Conservation (phyloP, 2,888 invertebrate genomes). For the Synanthedon tipuliformis region DNA sequence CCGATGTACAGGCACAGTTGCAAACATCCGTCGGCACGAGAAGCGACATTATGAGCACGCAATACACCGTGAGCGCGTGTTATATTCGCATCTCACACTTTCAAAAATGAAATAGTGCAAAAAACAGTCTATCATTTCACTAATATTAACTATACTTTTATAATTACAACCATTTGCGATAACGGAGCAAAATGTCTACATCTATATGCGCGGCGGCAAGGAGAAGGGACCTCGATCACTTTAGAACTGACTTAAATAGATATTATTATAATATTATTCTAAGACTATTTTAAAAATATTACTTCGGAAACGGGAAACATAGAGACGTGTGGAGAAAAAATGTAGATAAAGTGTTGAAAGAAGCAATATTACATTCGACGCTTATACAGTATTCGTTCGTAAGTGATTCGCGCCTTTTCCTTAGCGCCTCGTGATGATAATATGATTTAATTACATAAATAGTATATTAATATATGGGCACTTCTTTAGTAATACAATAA, state of each 20-base stretch:
- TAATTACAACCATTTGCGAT: constrained; percentile 66
- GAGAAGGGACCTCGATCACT: background rate
- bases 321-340: too few species aligned
- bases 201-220: constrained; percentile 20
- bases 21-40: constrained; percentile 20
- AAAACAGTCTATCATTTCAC: constrained; percentile 62
- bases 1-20: background rate
- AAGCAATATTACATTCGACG: too few species aligned
- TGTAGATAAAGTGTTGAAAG: background rate
- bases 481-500: constrained; percentile 32
- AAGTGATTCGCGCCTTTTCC: background rate
- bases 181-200: constrained; percentile 63
- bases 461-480: constrained; percentile 39
- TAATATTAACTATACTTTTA: constrained; percentile 58
- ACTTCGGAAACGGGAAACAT: too few species aligned
- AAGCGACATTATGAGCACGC: constrained; percentile 25
- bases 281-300: too few species aligned
- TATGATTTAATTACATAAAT: constrained; percentile 29
- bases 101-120: constrained; percentile 55
- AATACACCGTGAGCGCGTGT: background rate
- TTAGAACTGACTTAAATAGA: background rate
- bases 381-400: background rate
- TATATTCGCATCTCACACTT: constrained; percentile 10
- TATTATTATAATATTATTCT: too few species aligned
- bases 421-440: background rate